phyloP scores from a whole-genome alignment of 2,113 vertebrate genomes.

The Equus quagga region DNA sequence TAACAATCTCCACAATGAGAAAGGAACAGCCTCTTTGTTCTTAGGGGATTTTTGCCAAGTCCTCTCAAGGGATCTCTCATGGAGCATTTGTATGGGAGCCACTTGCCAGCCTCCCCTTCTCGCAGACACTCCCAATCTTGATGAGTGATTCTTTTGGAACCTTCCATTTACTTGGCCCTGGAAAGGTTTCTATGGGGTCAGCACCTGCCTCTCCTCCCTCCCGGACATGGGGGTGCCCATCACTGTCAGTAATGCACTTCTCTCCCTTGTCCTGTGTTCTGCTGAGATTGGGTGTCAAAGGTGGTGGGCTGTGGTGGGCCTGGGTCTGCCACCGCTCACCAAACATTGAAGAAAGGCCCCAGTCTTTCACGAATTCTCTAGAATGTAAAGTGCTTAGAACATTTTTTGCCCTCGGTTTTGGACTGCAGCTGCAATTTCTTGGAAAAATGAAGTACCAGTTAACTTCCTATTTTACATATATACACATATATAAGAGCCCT shows the following conservation, averaged over 20 bases:
- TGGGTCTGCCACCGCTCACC: background rate
- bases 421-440: background rate
- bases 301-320: too few relatives aligned
- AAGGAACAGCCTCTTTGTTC: background rate
- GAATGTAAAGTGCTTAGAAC: background rate
- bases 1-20: background rate
- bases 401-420: background rate
- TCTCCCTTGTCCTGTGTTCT: background rate
- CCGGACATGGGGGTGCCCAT: background rate
- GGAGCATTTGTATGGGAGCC: background rate
- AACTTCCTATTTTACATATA: background rate
- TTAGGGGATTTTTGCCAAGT: background rate
- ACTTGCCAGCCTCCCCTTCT: background rate
- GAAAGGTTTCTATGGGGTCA: background rate
- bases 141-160: background rate
- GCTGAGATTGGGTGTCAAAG: background rate
- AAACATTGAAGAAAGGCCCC: background rate
- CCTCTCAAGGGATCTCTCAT: background rate
- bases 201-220: accelerated
- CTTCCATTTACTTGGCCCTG: background rate
- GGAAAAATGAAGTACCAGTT: background rate
- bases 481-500: too few relatives aligned
- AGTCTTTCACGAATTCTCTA: background rate
- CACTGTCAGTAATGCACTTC: accelerated
- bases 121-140: background rate